phyloP scores from a whole-genome alignment of 2,888 invertebrate species.

The Mesoligia furuncula region DNA sequence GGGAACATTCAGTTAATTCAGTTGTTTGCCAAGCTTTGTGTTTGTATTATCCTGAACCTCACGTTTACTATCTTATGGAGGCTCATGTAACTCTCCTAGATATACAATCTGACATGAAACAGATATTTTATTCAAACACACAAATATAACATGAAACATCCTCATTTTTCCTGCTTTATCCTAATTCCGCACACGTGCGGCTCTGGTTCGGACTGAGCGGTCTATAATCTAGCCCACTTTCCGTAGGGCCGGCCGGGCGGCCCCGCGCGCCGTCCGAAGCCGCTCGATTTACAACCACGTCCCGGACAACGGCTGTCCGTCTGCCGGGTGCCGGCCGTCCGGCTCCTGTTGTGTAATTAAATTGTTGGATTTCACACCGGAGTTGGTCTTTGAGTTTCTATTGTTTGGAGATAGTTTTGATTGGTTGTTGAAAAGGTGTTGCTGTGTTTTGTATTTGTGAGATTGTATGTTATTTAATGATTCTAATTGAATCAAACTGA shows the following conservation, averaged over 20 bases:
- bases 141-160: constrained; percentile 20
- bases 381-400: constrained; percentile 21
- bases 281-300: constrained; percentile 47
- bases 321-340: constrained; percentile 2
- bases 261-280: not conserved
- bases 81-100: not conserved
- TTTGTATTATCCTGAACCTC: not conserved
- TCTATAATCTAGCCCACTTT: constrained; percentile 58
- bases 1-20: not conserved
- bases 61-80: not conserved
- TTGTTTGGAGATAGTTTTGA: constrained; percentile 48
- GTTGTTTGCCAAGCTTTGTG: not conserved
- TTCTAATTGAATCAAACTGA: not conserved
- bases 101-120: constrained; percentile 3
- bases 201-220: constrained; percentile 30
- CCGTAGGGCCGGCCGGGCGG: constrained; percentile 5
- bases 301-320: constrained; percentile 17
- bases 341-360: constrained; percentile 51
- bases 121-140: constrained; percentile 32
- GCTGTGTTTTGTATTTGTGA: constrained; percentile 2
- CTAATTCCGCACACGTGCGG: constrained; percentile 44
- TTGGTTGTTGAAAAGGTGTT: constrained; percentile 25
- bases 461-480: not conserved
- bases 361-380: constrained; percentile 47
- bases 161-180: constrained; percentile 29